A percentile compares a stretch with the other conserved stretches of the same genome.
phyloP scores from a whole-genome alignment of 2,888 invertebrate genomes.

The Timandra comae region DNA sequence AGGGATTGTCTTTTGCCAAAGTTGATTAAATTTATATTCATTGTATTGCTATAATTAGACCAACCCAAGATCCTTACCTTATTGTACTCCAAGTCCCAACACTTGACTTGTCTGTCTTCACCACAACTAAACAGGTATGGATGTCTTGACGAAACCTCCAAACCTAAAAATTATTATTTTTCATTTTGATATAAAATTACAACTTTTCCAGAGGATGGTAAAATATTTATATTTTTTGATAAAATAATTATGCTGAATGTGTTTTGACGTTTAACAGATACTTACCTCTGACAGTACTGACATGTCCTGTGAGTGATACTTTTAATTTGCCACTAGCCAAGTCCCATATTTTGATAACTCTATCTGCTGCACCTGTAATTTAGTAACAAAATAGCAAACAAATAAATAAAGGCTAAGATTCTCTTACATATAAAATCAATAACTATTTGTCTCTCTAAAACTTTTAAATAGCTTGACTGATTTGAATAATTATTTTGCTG shows the following conservation, averaged over 20 bases:
- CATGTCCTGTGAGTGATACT: constrained; percentile 98
- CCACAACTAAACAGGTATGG: constrained; percentile 99
- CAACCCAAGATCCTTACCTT: too few relatives aligned
- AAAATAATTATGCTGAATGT: too few relatives aligned
- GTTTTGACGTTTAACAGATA: not conserved
- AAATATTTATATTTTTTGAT: too few relatives aligned
- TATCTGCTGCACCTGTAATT: constrained; percentile 90
- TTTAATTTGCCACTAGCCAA: constrained; percentile 96
- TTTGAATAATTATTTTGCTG: too few relatives aligned
- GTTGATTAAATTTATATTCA: too few relatives aligned
- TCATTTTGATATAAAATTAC: not conserved
- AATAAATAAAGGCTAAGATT: too few relatives aligned
- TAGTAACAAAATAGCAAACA: not conserved
- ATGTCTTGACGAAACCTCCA: constrained; percentile 95
- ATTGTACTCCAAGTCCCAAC: constrained; percentile 99
- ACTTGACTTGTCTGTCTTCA: constrained; percentile 99
- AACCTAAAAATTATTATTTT: constrained; percentile 55
- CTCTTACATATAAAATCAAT: too few relatives aligned
- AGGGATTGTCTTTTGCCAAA: too few relatives aligned
- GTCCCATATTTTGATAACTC: constrained; percentile 99
- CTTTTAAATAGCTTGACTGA: too few relatives aligned
- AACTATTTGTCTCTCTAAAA: too few relatives aligned
- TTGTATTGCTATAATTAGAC: too few relatives aligned
- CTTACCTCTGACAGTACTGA: constrained; percentile 93
- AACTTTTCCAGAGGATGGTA: not conserved